phyloP scores from a whole-genome alignment of 2,113 vertebrate genomes.

The Silurus glanis region DNA sequence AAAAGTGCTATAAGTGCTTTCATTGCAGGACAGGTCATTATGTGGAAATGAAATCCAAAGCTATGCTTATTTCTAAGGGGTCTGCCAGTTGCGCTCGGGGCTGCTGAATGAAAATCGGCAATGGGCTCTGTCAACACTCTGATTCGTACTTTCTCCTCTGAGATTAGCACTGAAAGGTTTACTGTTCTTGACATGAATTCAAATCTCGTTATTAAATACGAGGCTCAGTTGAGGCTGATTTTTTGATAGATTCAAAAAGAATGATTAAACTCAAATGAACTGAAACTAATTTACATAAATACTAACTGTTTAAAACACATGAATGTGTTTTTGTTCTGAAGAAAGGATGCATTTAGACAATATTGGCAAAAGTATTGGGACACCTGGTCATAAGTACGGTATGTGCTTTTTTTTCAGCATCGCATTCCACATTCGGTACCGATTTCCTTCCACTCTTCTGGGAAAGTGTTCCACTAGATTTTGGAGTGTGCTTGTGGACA shows the following conservation, averaged over 20 bases:
- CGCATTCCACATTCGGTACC: too few relatives aligned
- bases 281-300: too few relatives aligned
- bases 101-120: background rate
- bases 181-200: background rate
- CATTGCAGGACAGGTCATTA: slow-evolving; percentile 46
- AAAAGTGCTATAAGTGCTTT: slow-evolving; percentile 65
- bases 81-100: slow-evolving; percentile 10
- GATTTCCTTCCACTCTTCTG: too few relatives aligned
- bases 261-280: too few relatives aligned
- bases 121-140: background rate
- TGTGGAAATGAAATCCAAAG: slow-evolving; percentile 30
- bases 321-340: background rate
- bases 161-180: slow-evolving; percentile 5
- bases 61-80: background rate
- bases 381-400: too few relatives aligned
- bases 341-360: background rate
- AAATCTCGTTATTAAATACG: background rate
- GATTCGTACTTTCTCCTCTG: background rate
- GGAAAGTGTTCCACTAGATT: too few relatives aligned
- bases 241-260: background rate
- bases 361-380: too few relatives aligned
- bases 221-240: slow-evolving; percentile 3
- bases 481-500: too few relatives aligned
- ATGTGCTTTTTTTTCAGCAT: too few relatives aligned
- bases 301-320: background rate